A percentile compares a stretch with the other conserved stretches of the same genome.
phyloP scores from a whole-genome alignment of 2,797 vertebrate species.

The Smutsia gigantea region DNA sequence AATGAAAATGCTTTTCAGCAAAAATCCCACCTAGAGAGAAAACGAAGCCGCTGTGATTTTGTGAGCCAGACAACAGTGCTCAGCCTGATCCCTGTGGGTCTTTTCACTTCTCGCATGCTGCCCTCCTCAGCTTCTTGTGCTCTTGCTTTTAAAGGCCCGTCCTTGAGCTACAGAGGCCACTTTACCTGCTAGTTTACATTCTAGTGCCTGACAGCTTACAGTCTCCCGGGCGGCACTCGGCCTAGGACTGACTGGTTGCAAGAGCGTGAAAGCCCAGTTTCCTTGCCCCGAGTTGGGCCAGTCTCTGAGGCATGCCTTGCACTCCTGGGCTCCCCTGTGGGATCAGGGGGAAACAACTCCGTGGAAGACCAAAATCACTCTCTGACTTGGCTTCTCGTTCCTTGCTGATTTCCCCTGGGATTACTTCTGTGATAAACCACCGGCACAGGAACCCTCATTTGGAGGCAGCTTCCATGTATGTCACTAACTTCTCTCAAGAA shows the following conservation, averaged over 20 bases:
- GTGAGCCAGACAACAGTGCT: neutral
- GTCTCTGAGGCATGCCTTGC: neutral
- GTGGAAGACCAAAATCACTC: neutral
- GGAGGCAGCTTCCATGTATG: neutral
- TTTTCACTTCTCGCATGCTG: neutral
- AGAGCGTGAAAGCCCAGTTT: neutral
- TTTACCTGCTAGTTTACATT: neutral
- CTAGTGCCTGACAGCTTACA: neutral
- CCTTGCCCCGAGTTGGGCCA: neutral
- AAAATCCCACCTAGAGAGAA: neutral
- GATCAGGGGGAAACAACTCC: neutral
- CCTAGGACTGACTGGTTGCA: neutral
- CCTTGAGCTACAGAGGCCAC: neutral
- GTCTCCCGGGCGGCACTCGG: rapidly evolving
- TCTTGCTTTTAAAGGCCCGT: neutral
- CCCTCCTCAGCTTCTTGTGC: neutral
- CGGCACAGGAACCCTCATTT: too few relatives aligned
- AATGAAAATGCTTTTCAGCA: neutral
- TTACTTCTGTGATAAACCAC: too few relatives aligned
- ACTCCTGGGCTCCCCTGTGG: neutral
- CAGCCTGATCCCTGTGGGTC: too few relatives aligned
- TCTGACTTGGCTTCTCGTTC: neutral
- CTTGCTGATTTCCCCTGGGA: neutral
- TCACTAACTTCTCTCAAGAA: neutral
- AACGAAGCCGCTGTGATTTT: neutral